Evolutionary conservation across 1,140 invertebrate genomes (phyloP).

Genomic region (Carposina sasakii): DNA sequence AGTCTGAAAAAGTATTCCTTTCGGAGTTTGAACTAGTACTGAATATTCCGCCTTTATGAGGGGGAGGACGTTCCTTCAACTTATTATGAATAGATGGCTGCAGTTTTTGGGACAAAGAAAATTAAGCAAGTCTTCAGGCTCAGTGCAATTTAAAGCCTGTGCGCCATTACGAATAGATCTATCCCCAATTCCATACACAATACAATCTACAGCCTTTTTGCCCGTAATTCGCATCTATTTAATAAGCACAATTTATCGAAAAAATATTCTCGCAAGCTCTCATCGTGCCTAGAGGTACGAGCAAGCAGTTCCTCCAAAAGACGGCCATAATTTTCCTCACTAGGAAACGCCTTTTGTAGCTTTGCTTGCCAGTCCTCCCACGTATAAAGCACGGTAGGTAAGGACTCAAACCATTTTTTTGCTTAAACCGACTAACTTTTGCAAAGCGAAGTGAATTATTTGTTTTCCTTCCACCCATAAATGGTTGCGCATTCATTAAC

Average conservation of each 20-base stretch:
- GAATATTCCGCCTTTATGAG: not conserved
- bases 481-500: not conserved
- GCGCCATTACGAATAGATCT: conserved; percentile 8
- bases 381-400: conserved; percentile 19
- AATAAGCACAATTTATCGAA: not conserved
- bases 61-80: not conserved
- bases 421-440: conserved; percentile 18
- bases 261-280: not conserved
- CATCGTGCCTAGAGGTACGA: not conserved
- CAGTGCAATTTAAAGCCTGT: conserved; percentile 9
- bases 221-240: not conserved
- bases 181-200: not conserved
- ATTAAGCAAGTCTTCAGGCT: conserved; percentile 9
- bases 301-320: conserved; percentile 1
- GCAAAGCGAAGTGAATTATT: conserved; percentile 17
- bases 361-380: conserved; percentile 28
- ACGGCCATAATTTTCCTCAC: conserved; percentile 12
- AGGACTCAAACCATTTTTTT: conserved; percentile 23
- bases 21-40: not conserved
- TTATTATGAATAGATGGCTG: not conserved
- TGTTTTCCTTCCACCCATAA: conserved; percentile 15
- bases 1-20: too few species aligned
- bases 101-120: not conserved
- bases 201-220: conserved; percentile 1
- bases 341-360: conserved; percentile 17